Conservation (phyloP, 2,797 vertebrate genomes). For the Anguilla obscura region DNA sequence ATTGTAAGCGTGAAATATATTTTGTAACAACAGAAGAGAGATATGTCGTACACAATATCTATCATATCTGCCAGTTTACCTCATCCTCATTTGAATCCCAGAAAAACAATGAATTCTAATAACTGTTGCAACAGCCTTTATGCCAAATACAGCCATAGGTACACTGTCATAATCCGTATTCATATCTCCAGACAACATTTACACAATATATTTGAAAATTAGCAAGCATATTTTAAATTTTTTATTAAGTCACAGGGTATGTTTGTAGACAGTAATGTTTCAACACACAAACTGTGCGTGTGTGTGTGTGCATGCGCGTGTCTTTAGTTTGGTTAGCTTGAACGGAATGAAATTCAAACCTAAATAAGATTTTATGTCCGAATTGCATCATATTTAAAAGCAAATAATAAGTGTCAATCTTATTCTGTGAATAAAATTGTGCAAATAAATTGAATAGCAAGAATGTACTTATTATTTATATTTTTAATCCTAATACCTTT, state of each 20-base stretch:
- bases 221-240: not conserved
- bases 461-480: not conserved
- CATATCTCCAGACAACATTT: conserved; percentile 7
- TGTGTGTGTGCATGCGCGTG: not conserved
- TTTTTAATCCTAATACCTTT: not conserved
- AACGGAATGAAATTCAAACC: not conserved
- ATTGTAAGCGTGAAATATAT: not conserved
- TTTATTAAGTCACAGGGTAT: not conserved
- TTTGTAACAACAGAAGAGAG: not conserved
- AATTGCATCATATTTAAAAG: conserved; percentile 22
- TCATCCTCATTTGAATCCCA: not conserved
- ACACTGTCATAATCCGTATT: not conserved
- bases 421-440: not conserved
- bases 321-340: not conserved
- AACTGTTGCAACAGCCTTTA: not conserved
- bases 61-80: not conserved
- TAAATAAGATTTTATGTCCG: not conserved
- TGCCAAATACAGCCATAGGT: conserved; percentile 12
- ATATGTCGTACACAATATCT: not conserved
- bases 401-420: conserved; percentile 14
- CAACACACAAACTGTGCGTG: not conserved
- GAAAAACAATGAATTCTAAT: not conserved
- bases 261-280: not conserved
- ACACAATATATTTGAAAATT: conserved; percentile 16
- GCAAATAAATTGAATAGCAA: too few species aligned